Evolutionary conservation across 2,797 vertebrate genomes (phyloP), one percentile per base, ranked within the genome.

Genomic region (Eurystomus glaucurus): DNA sequence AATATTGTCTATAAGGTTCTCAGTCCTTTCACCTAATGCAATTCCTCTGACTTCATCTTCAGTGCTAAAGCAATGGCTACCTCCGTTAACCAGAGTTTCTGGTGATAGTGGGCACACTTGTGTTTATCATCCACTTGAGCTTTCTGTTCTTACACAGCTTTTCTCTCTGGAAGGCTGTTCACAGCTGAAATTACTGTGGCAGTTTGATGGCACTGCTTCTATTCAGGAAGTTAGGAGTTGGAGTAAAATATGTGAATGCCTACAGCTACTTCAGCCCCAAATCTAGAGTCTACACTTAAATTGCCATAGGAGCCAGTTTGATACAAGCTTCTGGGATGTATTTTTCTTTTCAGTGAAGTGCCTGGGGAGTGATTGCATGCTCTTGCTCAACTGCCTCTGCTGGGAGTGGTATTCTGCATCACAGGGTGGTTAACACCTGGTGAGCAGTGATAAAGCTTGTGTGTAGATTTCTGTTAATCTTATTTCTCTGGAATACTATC

Each of bases 401-500:
- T 88, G 55, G 54, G 25, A 92, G 39, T 58, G 20, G 54, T 51
- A 80, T 41, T 39, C 54, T 76, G 26, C 55, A 46, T 90, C 66
- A 48, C 10, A 15, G 76, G 10, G 25, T 45, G 31, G 45, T 90
- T 88, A 78, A 50, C 68, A 88, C 68, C 60, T 48, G 11, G 48
- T 91, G 19, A 80, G 60, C 26, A 18, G 35, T 14, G 12, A 45
- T 83, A 57, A 76, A 95, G 60, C 35, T 83, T 74, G 26, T 28
- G 5, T 69, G 28, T 76, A 54, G 62, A 48, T 78, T 72, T 93
- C 54, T 69, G 2, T 83, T 76, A 33, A 80, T 31, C 46, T 84
- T 26, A 72, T 82, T 93, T 88, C 74, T 92, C 77, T 81, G 41
- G n/a, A 81, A 46, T 79, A 82, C 64, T 77, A 33, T 69, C 65